These are phyloP conservation scores for Bactericera cockerelli DNA, from an alignment of 1,140 invertebrate species.

Conservation along the genomic window DNA sequence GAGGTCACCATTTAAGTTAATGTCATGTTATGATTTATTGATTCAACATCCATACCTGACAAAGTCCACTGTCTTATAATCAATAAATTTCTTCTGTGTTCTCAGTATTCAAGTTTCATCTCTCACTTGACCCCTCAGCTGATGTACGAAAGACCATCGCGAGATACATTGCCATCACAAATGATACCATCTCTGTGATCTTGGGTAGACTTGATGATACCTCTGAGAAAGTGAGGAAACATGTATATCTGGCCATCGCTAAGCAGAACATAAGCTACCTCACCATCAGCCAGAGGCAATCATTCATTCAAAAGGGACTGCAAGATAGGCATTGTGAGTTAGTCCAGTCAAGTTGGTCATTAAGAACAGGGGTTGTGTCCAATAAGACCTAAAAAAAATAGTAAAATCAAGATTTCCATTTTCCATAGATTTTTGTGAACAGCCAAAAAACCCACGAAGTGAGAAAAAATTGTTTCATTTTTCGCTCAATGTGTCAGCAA, in stretches of 20 bases:
- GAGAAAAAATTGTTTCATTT: too few relatives aligned
- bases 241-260: constrained; percentile 53
- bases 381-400: too few relatives aligned
- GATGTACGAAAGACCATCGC: constrained; percentile 52
- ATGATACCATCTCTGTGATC: constrained; percentile 45
- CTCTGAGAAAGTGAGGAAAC: constrained; percentile 53
- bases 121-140: constrained; percentile 54
- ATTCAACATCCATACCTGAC: too few relatives aligned
- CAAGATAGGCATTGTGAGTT: constrained; percentile 39
- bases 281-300: constrained; percentile 48
- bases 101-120: constrained; percentile 55
- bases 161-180: constrained; percentile 45
- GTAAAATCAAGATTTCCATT: too few relatives aligned
- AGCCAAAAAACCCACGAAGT: too few relatives aligned
- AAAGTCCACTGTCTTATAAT: too few relatives aligned
- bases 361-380: too few relatives aligned
- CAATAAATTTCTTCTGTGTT: too few relatives aligned
- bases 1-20: too few relatives aligned
- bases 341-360: not conserved
- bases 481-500: too few relatives aligned
- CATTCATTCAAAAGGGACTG: constrained; percentile 45
- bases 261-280: constrained; percentile 47
- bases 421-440: too few relatives aligned
- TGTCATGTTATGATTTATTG: too few relatives aligned
- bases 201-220: constrained; percentile 54